Base-by-base conservation (phyloP, 2,888 invertebrate genomes). In the Microctonus hyperodae region DNA sequence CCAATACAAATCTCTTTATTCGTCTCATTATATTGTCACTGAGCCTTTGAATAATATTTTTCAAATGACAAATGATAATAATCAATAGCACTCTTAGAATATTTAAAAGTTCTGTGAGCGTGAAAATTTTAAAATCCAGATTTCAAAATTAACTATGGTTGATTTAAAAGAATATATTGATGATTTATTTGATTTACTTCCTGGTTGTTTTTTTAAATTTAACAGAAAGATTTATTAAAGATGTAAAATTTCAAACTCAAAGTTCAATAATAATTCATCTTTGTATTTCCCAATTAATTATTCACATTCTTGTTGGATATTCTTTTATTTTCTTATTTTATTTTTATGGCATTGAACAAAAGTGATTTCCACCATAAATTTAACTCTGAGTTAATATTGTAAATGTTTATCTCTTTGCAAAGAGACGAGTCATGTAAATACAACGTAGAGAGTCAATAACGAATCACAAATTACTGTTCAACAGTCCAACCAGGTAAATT, bases 1-100 rank as follows among this genome's bases (percentile, higher is more conserved):
- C 80, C 67, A 85, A 74, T 31, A 85, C 81, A 72, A 85, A 85
- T 75, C 85, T 79, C 72, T 85, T 85, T 66, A 83, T 78, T 22
- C 82, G 79, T 70, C 71, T 80, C 82, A 82, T 82, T 64, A 67
- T 69, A 61, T 33, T 67, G 23, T 58, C 67, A 9, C 11, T 16
- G 11, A 40, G 25, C 13, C 28, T 25, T 60, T 31, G 16, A 44
- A 48, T 16, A 16, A 31, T 44, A 9, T 23, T 16, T 25, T 25
- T 23, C n/a, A 44, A 11, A 23, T 23, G 2, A 11, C 16, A 16
- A 48, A 28, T 37, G 66, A 31, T 37, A 60, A 48, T 3, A 22
- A 4, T 22, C 25, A n/a, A n/a, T n/a, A n/a, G 44, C 22, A 33
- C 33, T 37, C 57, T 56, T 25, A 10, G n/a, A 20, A 28, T 16